Evolutionary conservation across 2,113 vertebrate genomes (phyloP).

Genomic region (Oreochromis aureus): DNA sequence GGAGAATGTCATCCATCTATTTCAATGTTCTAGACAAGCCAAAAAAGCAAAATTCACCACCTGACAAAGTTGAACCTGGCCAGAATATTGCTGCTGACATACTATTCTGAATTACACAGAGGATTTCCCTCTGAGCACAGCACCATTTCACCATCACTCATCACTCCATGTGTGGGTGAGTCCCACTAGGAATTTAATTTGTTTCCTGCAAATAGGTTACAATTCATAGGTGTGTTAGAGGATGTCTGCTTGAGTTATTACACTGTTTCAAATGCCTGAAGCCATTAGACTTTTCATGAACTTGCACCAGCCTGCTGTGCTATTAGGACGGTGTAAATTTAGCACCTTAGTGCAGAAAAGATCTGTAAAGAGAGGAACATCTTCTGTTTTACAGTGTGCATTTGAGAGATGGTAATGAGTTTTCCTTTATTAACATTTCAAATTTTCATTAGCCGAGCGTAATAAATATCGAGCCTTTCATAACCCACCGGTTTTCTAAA

Average conservation of each 20-base stretch:
- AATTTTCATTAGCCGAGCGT: background rate
- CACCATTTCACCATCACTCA: constrained; percentile 7
- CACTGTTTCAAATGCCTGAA: constrained; percentile 31
- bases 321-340: constrained; percentile 7
- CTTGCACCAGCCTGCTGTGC: background rate
- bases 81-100: background rate
- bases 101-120: constrained; percentile 1
- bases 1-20: background rate
- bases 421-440: constrained; percentile 7
- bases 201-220: constrained; percentile 46
- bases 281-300: constrained; percentile 36
- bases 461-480: background rate
- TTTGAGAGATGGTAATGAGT: background rate
- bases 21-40: background rate
- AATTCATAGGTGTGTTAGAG: constrained; percentile 32
- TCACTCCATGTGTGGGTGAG: constrained; percentile 23
- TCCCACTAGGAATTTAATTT: constrained; percentile 24
- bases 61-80: background rate
- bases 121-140: constrained; percentile 2
- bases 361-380: background rate
- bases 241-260: constrained; percentile 46
- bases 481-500: background rate
- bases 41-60: background rate
- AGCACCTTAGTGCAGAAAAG: background rate
- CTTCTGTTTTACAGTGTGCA: background rate